These are phyloP conservation scores for Kryptolebias marmoratus DNA, from an alignment of 2,113 vertebrate genomes.

Conservation along the genomic window DNA sequence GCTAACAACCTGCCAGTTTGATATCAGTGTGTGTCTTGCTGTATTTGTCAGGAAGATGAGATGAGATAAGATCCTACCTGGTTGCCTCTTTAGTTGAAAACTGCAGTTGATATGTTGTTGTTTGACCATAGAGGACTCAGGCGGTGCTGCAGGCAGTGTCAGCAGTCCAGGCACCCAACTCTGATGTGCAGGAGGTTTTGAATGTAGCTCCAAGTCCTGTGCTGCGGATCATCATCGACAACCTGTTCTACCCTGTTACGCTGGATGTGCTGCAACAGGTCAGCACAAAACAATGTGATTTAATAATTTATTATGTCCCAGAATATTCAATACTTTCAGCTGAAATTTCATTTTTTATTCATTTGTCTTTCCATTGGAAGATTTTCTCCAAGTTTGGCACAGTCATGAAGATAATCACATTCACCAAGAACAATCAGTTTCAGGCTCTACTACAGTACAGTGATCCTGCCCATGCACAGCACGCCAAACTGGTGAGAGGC, in stretches of 20 bases:
- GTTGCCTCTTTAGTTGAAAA: no score
- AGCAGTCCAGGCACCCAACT: conserved; percentile 88
- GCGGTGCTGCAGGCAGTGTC: conserved; percentile 91
- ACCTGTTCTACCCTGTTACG: conserved; percentile 99
- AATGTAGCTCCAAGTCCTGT: conserved; percentile 93
- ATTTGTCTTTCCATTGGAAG: conserved; percentile 71
- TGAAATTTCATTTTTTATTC: no score
- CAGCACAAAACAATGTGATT: background rate
- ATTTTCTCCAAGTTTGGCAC: conserved; percentile 99
- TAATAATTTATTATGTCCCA: no score
- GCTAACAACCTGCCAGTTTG: no score
- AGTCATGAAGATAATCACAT: conserved; percentile 99
- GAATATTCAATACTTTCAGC: no score
- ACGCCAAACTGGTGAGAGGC: conserved; percentile 92
- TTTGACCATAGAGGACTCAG: conserved; percentile 84
- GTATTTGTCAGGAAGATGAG: no score
- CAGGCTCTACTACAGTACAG: conserved; percentile 97
- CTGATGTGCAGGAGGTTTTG: conserved; percentile 89
- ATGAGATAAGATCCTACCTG: no score
- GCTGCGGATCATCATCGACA: conserved; percentile 97
- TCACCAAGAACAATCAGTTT: conserved; percentile 99
- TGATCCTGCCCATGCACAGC: conserved; percentile 92
- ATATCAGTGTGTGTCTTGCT: no score
- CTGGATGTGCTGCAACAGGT: conserved; percentile 98
- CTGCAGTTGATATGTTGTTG: background rate